Evolutionary conservation across 2,113 vertebrate genomes (phyloP).

Genomic region (Motacilla alba): DNA sequence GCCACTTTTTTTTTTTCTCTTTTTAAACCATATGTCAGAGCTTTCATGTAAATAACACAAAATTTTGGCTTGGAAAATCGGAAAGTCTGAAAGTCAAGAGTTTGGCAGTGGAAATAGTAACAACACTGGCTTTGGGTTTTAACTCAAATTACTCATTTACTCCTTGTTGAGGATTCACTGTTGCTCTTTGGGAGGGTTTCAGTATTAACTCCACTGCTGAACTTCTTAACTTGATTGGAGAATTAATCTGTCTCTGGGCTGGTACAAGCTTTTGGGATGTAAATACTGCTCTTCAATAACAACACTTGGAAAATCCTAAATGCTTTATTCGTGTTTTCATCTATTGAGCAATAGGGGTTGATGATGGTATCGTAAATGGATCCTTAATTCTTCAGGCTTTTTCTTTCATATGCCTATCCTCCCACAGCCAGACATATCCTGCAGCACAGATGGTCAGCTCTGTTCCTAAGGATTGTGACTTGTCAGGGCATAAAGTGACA

Average conservation of each 20-base stretch:
- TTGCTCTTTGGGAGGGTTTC: background rate
- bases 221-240: background rate
- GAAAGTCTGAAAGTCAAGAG: background rate
- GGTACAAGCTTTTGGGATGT: background rate
- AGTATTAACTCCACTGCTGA: background rate
- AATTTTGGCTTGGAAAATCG: background rate
- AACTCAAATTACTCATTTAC: background rate
- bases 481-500: background rate
- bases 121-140: background rate
- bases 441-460: background rate
- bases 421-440: background rate
- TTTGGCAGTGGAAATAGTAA: background rate
- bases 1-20: background rate
- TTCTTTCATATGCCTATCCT: background rate
- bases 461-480: background rate
- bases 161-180: background rate
- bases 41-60: background rate
- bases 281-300: background rate
- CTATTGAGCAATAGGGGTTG: background rate
- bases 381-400: background rate
- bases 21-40: background rate
- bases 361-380: background rate
- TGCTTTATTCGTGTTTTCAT: background rate
- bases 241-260: background rate
- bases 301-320: background rate